Percentiles rank a stretch among this genome's conserved stretches.
These are phyloP conservation scores for Meriones unguiculatus DNA, from an alignment of 2,113 vertebrate species.

Conservation along the genomic window DNA sequence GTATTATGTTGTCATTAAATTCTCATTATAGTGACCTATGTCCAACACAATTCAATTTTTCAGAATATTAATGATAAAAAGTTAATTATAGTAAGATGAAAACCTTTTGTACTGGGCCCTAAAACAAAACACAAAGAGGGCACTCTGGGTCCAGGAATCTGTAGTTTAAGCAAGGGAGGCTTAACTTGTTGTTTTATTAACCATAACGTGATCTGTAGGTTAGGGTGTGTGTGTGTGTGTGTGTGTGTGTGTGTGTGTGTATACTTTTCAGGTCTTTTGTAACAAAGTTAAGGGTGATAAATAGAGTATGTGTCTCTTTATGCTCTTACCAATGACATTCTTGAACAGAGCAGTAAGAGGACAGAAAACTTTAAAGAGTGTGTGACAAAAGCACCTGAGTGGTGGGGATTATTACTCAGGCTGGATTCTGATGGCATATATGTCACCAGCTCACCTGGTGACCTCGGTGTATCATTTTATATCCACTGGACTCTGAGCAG, in stretches of 20 bases:
- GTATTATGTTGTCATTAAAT: slow-evolving; percentile 87
- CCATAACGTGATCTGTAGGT: slow-evolving; percentile 82
- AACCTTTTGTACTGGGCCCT: slow-evolving; percentile 86
- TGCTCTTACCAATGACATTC: slow-evolving; percentile 4
- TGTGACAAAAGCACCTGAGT: neutral
- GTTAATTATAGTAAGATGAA: slow-evolving; percentile 88
- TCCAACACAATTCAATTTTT: slow-evolving; percentile 88
- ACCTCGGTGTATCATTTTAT: neutral
- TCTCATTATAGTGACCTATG: slow-evolving; percentile 89
- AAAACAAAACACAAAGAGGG: slow-evolving; percentile 85
- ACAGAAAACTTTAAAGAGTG: neutral
- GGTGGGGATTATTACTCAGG: too few relatives aligned
- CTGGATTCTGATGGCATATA: neutral
- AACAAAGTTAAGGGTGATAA: slow-evolving; percentile 81
- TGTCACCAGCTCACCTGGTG: neutral
- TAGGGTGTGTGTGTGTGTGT: slow-evolving; percentile 12
- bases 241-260: slow-evolving; percentile 76
- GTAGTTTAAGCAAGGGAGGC: slow-evolving; percentile 70
- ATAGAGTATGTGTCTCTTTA: slow-evolving; percentile 61
- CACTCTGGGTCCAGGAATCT: slow-evolving; percentile 76
- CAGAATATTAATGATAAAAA: slow-evolving; percentile 89
- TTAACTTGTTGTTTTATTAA: slow-evolving; percentile 87
- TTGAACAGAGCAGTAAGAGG: neutral
- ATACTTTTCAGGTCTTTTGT: slow-evolving; percentile 81
- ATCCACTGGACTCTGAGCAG: neutral